phyloP scores from a whole-genome alignment of 2,797 vertebrate species.

The Tangara arthus region DNA sequence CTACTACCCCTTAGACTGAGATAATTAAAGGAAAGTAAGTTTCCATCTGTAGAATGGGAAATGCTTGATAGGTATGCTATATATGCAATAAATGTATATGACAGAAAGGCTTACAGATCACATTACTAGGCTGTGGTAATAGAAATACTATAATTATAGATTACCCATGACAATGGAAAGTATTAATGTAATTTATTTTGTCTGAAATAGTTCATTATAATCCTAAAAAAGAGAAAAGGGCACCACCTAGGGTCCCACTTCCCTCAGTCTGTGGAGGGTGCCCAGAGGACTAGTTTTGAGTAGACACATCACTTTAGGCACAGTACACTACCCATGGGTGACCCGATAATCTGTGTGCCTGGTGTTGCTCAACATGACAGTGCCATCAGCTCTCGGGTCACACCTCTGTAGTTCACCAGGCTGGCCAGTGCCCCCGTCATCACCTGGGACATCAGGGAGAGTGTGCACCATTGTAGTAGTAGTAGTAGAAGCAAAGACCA shows the following conservation, averaged over 20 bases:
- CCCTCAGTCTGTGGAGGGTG: background rate
- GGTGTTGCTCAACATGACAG: accelerated
- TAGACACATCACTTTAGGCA: accelerated
- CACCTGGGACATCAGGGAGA: accelerated
- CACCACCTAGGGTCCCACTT: background rate
- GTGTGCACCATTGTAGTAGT: background rate
- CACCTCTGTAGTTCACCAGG: background rate
- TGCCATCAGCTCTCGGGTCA: accelerated
- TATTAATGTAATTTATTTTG: background rate
- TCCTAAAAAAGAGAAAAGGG: background rate
- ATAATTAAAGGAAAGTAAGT: background rate
- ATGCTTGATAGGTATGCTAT: accelerated
- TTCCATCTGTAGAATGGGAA: background rate
- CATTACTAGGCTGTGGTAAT: background rate
- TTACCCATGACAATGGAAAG: background rate
- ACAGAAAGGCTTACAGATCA: background rate
- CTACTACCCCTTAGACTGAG: background rate
- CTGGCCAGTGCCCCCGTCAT: background rate
- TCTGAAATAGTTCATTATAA: background rate
- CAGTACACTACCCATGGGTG: background rate
- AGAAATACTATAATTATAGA: background rate
- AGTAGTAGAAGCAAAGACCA: background rate
- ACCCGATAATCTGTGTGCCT: background rate
- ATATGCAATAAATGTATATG: background rate
- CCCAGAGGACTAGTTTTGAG: background rate